These are phyloP conservation scores for Numenius arquata DNA, from an alignment of 2,113 vertebrate genomes.

Conservation along the genomic window DNA sequence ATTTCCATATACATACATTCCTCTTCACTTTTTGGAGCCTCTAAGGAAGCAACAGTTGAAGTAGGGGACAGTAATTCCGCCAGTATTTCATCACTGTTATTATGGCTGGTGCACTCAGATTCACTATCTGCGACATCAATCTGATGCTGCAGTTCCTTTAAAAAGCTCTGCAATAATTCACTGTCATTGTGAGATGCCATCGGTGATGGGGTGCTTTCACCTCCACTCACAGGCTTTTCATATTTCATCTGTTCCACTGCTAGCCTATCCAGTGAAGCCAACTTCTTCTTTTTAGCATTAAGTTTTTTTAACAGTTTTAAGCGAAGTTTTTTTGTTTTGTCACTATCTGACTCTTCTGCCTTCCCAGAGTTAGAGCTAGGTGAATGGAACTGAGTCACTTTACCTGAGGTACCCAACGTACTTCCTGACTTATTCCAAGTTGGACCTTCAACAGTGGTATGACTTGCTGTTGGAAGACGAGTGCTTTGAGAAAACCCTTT, in stretches of 20 bases:
- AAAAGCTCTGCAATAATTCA: constrained; percentile 69
- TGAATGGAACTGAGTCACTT: neutral
- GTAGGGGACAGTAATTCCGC: constrained; percentile 84
- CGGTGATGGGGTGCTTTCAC: neutral
- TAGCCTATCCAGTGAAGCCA: constrained; percentile 80
- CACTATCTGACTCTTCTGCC: neutral
- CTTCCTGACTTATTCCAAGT: neutral
- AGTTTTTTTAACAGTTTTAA: constrained; percentile 89
- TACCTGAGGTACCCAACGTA: neutral
- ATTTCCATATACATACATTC: constrained; percentile 80
- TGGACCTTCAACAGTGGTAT: neutral
- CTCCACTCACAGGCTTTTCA: neutral
- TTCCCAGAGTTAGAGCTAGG: neutral
- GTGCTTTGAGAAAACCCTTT: neutral
- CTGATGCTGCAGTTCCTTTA: constrained; percentile 67
- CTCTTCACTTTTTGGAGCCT: constrained; percentile 65
- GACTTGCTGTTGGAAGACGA: neutral
- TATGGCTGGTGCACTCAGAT: constrained; percentile 64
- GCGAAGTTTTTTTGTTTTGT: constrained; percentile 80
- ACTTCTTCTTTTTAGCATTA: constrained; percentile 89
- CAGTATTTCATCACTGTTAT: constrained; percentile 77
- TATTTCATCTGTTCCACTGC: constrained; percentile 40
- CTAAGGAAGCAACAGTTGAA: constrained; percentile 71
- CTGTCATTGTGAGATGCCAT: constrained; percentile 37
- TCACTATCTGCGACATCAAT: constrained; percentile 70